These are phyloP conservation scores for Mystacides longicornis DNA, from an alignment of 2,888 invertebrate genomes.

Conservation along the genomic window DNA sequence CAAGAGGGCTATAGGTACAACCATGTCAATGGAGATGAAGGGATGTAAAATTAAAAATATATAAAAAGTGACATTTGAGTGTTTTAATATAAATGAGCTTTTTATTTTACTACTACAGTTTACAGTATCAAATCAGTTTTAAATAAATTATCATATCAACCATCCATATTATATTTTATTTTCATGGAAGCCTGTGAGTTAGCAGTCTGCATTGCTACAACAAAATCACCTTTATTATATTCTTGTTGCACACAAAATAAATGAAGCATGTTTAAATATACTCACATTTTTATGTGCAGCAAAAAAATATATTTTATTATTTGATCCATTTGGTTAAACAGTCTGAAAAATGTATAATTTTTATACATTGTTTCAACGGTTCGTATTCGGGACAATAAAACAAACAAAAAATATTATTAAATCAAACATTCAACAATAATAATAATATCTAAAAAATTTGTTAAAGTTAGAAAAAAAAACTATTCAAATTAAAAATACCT, in stretches of 20 bases:
- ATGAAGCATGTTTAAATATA: too few species aligned
- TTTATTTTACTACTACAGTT: slow-evolving; percentile 18
- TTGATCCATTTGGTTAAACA: neutral
- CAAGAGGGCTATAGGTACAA: too few species aligned
- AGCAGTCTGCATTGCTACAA: slow-evolving; percentile 16
- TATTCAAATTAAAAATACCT: too few species aligned
- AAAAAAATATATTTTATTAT: neutral
- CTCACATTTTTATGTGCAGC: too few species aligned
- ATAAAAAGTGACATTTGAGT: slow-evolving; percentile 6
- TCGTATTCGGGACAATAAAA: too few species aligned
- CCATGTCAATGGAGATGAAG: too few species aligned
- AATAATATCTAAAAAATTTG: neutral
- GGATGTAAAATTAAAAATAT: too few species aligned
- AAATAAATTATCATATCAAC: slow-evolving; percentile 20
- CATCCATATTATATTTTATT: slow-evolving; percentile 11
- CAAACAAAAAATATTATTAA: too few species aligned
- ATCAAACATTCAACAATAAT: neutral
- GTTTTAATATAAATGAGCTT: slow-evolving; percentile 23
- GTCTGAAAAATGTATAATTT: too few species aligned
- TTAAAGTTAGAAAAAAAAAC: neutral
- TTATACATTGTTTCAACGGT: neutral
- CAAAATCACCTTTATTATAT: too few species aligned
- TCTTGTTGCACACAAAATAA: too few species aligned
- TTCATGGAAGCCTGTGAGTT: slow-evolving; percentile 19
- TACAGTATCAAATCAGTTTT: slow-evolving; percentile 20